A percentile compares a stretch with the other conserved stretches of the same genome.
Conservation (phyloP, 1,140 invertebrate species). For the Spodoptera frugiperda region DNA sequence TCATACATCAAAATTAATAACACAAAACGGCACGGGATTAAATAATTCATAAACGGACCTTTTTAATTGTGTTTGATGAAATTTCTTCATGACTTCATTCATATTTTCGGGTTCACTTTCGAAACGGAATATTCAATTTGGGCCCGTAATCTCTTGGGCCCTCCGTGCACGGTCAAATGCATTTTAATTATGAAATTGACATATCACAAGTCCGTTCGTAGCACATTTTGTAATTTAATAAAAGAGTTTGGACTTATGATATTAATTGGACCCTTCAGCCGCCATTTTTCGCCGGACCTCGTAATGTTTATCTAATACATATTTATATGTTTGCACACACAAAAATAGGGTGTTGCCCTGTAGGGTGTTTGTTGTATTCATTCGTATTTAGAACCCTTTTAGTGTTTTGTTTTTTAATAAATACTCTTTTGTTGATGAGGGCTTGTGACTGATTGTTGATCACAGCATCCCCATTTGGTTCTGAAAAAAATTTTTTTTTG, state of each 20-base stretch:
- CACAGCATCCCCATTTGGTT: too few relatives aligned
- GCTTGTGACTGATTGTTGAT: too few relatives aligned
- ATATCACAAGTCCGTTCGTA: constrained; percentile 71
- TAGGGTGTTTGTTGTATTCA: constrained; percentile 72
- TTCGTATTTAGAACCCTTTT: constrained; percentile 55
- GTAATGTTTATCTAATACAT: constrained; percentile 82
- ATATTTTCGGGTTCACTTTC: constrained; percentile 64
- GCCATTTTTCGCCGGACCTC: constrained; percentile 71
- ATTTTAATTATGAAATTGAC: constrained; percentile 86
- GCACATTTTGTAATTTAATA: constrained; percentile 82
- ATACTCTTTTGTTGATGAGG: not conserved
- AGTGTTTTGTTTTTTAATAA: constrained; percentile 45
- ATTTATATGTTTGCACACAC: constrained; percentile 82
- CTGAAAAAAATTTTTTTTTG: too few relatives aligned
- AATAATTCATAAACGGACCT: constrained; percentile 71
- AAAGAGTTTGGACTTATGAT: constrained; percentile 80
- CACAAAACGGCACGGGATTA: constrained; percentile 46
- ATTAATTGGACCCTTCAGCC: constrained; percentile 73
- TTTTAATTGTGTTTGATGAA: constrained; percentile 77
- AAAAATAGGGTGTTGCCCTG: constrained; percentile 67
- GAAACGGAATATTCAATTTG: constrained; percentile 79
- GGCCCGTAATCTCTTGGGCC: constrained; percentile 74
- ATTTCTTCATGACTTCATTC: constrained; percentile 75
- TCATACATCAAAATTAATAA: constrained; percentile 48
- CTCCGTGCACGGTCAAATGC: constrained; percentile 80